Conservation (phyloP, 2,113 vertebrate genomes). For the Gnathonemus echidnorhynchus region DNA sequence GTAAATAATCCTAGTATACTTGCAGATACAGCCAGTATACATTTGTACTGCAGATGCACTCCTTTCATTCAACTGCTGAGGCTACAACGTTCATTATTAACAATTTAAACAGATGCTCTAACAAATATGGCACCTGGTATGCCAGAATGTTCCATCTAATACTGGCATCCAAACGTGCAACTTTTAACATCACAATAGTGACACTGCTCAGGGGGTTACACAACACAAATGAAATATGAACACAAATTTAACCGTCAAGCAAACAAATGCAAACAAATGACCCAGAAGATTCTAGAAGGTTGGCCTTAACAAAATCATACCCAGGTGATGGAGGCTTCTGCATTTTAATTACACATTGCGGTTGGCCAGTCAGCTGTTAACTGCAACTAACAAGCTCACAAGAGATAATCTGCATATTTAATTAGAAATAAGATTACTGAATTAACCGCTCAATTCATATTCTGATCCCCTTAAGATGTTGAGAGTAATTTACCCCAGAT, state of each 20-base stretch:
- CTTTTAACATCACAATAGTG: not conserved
- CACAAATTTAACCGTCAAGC: not conserved
- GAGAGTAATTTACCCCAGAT: not conserved
- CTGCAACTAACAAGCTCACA: constrained; percentile 2
- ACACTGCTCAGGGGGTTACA: not conserved
- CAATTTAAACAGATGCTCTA: constrained; percentile 1
- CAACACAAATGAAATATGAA: not conserved
- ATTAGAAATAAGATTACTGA: not conserved
- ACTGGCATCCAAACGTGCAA: not conserved
- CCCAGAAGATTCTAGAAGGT: not conserved
- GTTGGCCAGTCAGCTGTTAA: not conserved
- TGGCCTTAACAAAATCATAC: not conserved
- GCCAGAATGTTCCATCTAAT: not conserved
- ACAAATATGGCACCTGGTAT: not conserved
- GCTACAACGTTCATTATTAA: not conserved
- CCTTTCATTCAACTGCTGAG: not conserved
- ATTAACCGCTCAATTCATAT: not conserved
- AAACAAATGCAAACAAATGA: not conserved
- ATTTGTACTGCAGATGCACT: not conserved
- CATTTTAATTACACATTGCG: not conserved
- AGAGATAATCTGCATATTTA: constrained; percentile 6
- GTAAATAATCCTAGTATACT: not conserved
- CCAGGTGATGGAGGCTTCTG: not conserved
- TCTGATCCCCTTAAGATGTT: not conserved
- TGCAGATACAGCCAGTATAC: not conserved